Base-by-base conservation (phyloP, 2,888 invertebrate genomes). In the Hydrotaea cyrtoneurina region DNA sequence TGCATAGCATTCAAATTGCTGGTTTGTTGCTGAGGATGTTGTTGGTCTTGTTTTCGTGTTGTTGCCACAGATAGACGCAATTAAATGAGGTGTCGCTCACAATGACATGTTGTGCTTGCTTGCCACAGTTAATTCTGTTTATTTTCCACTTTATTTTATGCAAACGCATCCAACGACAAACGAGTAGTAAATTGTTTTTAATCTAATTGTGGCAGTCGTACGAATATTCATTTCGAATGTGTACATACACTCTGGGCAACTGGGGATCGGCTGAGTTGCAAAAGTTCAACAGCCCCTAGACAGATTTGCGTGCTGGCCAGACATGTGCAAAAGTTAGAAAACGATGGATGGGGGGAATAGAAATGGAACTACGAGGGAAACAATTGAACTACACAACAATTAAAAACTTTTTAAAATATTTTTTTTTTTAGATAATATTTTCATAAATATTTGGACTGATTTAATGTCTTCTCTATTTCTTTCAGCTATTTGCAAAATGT, bases 41-140 rank as follows among this genome's bases (percentile, higher is more conserved):
- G 8, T 46, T 50, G 43, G 13, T 19, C 15, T 43, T 69, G 59
- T 50, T 75, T 26, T 78, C 71, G 46, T 59, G 79, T 15, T 59
- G 59, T 23, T 26, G 59, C 26, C 23, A 15, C 59, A 26, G 59
- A 55, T 59, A 23, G 59, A 23, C 21, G 50, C 83, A 79, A 83
- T 79, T 66, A 73, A 64, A 79, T 76, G 76, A 83, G 76, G 80
- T 83, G 83, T 83, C 83, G 83, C 79, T 83, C 83, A 83, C 83
- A 80, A 83, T 77, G 83, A 73, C 73, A 80, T 76, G 83, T 73
- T 57, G 57, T 83, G 39, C 26, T 39, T 71, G 46, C 78, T 81
- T 80, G 74, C 78, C 75, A 78, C 75, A 77, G 69, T 84, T 77
- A 78, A 78, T 64, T 75, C 76, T 84, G 55, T 80, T 50, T 74